phyloP scores from a whole-genome alignment of 2,113 vertebrate genomes.

The Terrapene triunguis region DNA sequence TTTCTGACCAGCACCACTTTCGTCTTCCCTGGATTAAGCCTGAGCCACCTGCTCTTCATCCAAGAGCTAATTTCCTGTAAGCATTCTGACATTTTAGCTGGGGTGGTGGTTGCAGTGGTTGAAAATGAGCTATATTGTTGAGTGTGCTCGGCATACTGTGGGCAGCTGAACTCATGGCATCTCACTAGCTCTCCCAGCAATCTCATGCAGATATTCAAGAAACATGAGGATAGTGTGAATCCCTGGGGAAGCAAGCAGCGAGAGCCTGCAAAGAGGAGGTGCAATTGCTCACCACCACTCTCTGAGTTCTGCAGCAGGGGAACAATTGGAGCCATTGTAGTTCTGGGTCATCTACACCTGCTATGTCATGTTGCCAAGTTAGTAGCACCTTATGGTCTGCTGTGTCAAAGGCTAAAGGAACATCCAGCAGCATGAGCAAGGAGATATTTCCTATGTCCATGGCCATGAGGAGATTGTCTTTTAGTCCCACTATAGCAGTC shows the following conservation, averaged over 20 bases:
- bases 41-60: not conserved
- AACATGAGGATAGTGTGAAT: not conserved
- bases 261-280: not conserved
- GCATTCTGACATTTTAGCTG: not conserved
- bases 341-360: not conserved
- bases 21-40: not conserved
- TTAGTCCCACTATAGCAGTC: not conserved
- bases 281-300: not conserved
- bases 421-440: not conserved
- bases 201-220: not conserved
- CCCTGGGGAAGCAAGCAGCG: not conserved
- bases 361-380: not conserved
- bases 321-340: not conserved
- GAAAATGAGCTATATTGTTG: not conserved
- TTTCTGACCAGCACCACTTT: not conserved
- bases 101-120: not conserved
- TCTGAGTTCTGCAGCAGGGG: not conserved
- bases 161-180: not conserved
- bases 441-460: not conserved
- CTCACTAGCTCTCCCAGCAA: not conserved
- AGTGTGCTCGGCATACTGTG: not conserved
- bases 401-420: not conserved
- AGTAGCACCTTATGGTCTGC: not conserved
- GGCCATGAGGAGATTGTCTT: fast-evolving
- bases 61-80: not conserved